phyloP scores from a whole-genome alignment of 2,888 invertebrate species.

The Tigriopus californicus region DNA sequence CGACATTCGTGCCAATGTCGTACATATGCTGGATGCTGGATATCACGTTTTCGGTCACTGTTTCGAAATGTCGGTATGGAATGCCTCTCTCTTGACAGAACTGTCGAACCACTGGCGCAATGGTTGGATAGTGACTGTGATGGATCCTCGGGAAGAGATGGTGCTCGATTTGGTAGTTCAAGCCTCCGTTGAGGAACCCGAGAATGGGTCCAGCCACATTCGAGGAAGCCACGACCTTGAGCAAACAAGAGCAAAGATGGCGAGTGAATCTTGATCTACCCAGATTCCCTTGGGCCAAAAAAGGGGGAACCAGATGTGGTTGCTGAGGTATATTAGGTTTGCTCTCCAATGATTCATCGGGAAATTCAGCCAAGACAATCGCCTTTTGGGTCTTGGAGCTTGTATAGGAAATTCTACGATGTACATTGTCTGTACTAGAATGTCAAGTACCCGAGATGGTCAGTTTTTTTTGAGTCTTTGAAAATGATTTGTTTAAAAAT shows the following conservation, averaged over 20 bases:
- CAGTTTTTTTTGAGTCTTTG: no score
- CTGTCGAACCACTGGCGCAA: background rate
- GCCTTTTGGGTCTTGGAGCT: no score
- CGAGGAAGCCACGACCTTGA: background rate
- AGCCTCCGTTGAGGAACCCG: background rate
- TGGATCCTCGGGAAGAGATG: conserved; percentile 3
- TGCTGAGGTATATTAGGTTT: no score
- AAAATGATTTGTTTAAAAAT: no score
- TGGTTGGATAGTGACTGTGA: background rate
- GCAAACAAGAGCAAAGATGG: background rate
- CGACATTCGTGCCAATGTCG: background rate
- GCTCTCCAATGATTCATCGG: no score
- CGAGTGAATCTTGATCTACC: no score
- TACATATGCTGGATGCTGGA: background rate
- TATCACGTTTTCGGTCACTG: background rate
- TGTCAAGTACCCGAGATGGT: no score
- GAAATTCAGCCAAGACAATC: no score
- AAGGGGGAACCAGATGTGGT: no score
- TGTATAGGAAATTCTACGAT: no score
- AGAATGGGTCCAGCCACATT: background rate
- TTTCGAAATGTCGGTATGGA: background rate
- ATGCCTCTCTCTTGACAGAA: conserved; percentile 1
- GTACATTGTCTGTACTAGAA: no score
- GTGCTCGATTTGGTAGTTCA: conserved; percentile 7
- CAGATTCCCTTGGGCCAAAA: no score